phyloP scores from a whole-genome alignment of 2,888 invertebrate genomes.

The Schrankia costaestrigalis region DNA sequence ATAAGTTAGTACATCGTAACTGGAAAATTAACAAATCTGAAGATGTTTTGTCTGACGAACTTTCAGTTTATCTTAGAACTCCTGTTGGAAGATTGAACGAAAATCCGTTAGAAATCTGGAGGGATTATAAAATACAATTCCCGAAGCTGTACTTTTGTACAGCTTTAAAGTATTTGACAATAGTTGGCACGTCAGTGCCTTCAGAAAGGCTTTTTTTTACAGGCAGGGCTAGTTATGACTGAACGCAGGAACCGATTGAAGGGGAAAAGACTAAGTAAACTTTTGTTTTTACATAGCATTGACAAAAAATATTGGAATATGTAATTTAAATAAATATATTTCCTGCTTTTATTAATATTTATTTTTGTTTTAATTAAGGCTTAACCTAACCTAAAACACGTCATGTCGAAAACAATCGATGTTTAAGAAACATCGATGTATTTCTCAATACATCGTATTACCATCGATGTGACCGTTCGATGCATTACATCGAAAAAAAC shows the following conservation, averaged over 20 bases:
- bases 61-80: slow-evolving; percentile 23
- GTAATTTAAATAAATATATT: too few species aligned
- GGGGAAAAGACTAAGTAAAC: not conserved
- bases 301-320: not conserved
- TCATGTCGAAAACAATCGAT: too few species aligned
- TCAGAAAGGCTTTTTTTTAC: slow-evolving; percentile 3
- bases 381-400: too few species aligned
- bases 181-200: slow-evolving; percentile 26
- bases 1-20: slow-evolving; percentile 29
- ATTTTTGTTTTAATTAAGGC: too few species aligned
- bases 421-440: too few species aligned
- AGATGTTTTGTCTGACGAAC: slow-evolving; percentile 22
- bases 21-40: slow-evolving; percentile 29
- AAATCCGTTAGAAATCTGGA: slow-evolving; percentile 27
- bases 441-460: too few species aligned
- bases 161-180: slow-evolving; percentile 27
- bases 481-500: too few species aligned
- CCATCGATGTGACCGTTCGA: too few species aligned
- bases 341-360: too few species aligned
- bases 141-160: slow-evolving; percentile 20
- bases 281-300: not conserved
- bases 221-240: not conserved
- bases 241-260: not conserved
- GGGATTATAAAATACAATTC: slow-evolving; percentile 28
- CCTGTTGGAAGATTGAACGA: slow-evolving; percentile 25